Percentiles rank a stretch among this genome's conserved stretches.
phyloP scores from a whole-genome alignment of 2,888 invertebrate species.

The Anoncus sp. region DNA sequence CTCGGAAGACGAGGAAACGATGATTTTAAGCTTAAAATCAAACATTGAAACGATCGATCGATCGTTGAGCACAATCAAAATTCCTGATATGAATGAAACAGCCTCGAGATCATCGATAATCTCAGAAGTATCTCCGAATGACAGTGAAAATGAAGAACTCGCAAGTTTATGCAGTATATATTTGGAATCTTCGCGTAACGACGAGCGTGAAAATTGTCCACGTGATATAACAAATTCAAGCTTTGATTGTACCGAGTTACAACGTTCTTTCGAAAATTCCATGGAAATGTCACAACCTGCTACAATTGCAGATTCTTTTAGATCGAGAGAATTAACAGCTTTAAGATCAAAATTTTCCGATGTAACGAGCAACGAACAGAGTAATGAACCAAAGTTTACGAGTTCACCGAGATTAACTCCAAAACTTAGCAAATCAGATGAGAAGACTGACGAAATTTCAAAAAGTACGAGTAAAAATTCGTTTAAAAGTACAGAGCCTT shows the following conservation, averaged over 20 bases:
- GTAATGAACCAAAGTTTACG: constrained; percentile 22
- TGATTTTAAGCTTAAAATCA: not conserved
- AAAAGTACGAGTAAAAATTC: constrained; percentile 54
- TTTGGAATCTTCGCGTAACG: constrained; percentile 66
- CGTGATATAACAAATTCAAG: constrained; percentile 57
- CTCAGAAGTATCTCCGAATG: not conserved
- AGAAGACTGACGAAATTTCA: not conserved
- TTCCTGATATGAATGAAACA: not conserved
- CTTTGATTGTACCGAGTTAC: constrained; percentile 59
- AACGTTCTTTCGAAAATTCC: constrained; percentile 47
- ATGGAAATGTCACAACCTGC: not conserved
- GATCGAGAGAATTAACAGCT: not conserved
- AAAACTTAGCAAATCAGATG: not conserved
- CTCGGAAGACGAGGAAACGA: constrained; percentile 7
- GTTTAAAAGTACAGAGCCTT: constrained; percentile 43
- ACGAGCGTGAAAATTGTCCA: constrained; percentile 56
- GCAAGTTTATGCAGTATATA: constrained; percentile 72
- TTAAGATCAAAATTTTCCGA: not conserved
- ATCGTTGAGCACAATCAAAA: constrained; percentile 22
- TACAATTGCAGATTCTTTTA: not conserved
- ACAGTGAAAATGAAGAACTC: constrained; percentile 37
- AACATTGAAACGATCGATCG: not conserved
- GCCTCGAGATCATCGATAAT: constrained; percentile 14
- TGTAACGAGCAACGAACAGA: not conserved
- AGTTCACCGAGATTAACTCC: constrained; percentile 39